Evolutionary conservation across 2,888 invertebrate species (phyloP).

Genomic region (Athalia rosae): DNA sequence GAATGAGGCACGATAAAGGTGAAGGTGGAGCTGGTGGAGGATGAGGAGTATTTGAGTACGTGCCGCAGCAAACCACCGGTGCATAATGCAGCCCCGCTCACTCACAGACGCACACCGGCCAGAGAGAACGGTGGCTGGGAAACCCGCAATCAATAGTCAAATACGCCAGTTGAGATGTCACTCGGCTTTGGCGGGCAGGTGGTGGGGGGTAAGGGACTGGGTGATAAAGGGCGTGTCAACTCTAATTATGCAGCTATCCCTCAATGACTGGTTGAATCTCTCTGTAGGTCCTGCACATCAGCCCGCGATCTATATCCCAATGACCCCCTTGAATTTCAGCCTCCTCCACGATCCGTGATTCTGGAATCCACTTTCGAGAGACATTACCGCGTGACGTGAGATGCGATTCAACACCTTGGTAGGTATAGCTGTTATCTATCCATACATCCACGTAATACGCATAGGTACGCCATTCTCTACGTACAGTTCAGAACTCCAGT

Average conservation of each 20-base stretch:
- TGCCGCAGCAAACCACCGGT: constrained; percentile 60
- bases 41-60: constrained; percentile 60
- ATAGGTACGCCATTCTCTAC: no score
- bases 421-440: no score
- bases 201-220: constrained; percentile 47
- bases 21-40: not conserved
- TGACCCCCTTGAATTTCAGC: not conserved
- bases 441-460: no score
- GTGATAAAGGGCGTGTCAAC: constrained; percentile 59
- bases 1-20: not conserved
- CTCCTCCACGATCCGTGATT: constrained; percentile 27
- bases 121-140: constrained; percentile 41
- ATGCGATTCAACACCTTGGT: constrained; percentile 23
- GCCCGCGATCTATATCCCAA: not conserved
- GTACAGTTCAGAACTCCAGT: not conserved
- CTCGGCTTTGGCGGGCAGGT: constrained; percentile 47
- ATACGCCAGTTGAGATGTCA: constrained; percentile 59
- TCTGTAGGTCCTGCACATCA: constrained; percentile 4
- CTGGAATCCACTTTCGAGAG: constrained; percentile 37
- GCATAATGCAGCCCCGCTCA: constrained; percentile 59
- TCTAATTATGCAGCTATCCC: constrained; percentile 59
- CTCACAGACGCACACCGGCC: constrained; percentile 32
- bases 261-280: constrained; percentile 53
- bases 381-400: constrained; percentile 16
- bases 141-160: constrained; percentile 59